phyloP scores from a whole-genome alignment of 2,113 vertebrate genomes.

The Barbus barbus region DNA sequence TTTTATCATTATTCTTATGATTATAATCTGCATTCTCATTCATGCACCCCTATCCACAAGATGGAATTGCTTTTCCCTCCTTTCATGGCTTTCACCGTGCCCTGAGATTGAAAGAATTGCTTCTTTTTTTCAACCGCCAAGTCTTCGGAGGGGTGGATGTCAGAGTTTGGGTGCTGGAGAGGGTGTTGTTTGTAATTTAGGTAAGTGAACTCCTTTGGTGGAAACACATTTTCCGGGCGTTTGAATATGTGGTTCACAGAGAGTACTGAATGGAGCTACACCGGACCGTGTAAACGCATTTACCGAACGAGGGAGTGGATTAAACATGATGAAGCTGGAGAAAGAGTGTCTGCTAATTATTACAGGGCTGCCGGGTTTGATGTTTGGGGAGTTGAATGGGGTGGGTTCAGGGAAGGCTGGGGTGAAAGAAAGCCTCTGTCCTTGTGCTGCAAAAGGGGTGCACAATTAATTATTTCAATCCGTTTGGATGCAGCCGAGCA shows the following conservation, averaged over 20 bases:
- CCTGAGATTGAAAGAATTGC: conserved; percentile 59
- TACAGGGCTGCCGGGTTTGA: conserved; percentile 43
- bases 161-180: conserved; percentile 45
- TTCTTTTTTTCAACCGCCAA: conserved; percentile 49
- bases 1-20: conserved; percentile 81
- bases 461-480: conserved; percentile 56
- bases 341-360: conserved; percentile 47
- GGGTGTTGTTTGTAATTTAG: conserved; percentile 39
- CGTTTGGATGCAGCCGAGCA: conserved; percentile 26
- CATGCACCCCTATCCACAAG: conserved; percentile 60
- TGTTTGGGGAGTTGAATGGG: conserved; percentile 63
- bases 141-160: conserved; percentile 61
- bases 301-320: conserved; percentile 39
- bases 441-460: conserved; percentile 50
- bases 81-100: conserved; percentile 50
- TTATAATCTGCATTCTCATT: conserved; percentile 77
- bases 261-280: conserved; percentile 70
- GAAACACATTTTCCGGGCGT: conserved; percentile 78
- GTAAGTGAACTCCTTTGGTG: conserved; percentile 70
- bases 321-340: conserved; percentile 4
- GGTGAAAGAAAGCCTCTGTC: conserved; percentile 50
- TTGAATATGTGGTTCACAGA: conserved; percentile 76
- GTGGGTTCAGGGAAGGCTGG: conserved; percentile 36
- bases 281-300: conserved; percentile 56
- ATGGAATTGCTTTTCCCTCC: conserved; percentile 56